Conservation (phyloP, 2,888 invertebrate genomes). For the Camponotus fellah region DNA sequence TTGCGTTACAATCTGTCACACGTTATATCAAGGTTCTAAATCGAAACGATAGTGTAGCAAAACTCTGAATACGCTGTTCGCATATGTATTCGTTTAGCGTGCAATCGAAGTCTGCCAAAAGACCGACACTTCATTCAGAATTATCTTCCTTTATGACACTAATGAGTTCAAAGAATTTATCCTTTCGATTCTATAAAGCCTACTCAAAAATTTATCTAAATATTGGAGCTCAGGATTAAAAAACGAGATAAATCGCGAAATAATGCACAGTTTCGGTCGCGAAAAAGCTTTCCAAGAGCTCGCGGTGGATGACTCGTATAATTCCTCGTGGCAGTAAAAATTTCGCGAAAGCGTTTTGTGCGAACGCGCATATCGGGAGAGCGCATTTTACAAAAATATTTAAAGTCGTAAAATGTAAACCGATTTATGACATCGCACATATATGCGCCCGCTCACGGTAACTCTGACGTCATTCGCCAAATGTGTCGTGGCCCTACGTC, state of each 20-base stretch:
- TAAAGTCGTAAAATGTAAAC: conserved; percentile 17
- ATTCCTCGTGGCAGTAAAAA: not conserved
- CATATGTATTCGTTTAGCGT: conserved; percentile 42
- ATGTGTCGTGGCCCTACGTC: conserved; percentile 64
- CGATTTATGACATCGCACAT: conserved; percentile 34
- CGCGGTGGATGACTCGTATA: not conserved
- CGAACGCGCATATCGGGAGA: not conserved
- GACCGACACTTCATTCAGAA: conserved; percentile 66
- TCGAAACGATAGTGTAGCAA: conserved; percentile 7
- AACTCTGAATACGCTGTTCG: conserved; percentile 23
- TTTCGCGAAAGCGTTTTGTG: not conserved
- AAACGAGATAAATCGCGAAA: not conserved
- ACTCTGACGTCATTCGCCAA: conserved; percentile 70
- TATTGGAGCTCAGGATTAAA: not conserved
- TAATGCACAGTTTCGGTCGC: not conserved
- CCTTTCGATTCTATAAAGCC: not conserved
- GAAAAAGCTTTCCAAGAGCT: not conserved
- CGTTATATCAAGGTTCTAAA: conserved; percentile 41
- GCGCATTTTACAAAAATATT: conserved; percentile 36
- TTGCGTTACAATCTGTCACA: conserved; percentile 22
- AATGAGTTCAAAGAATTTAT: conserved; percentile 21
- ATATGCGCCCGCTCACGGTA: not conserved
- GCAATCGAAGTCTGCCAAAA: conserved; percentile 65
- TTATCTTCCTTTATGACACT: conserved; percentile 32
- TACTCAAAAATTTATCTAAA: not conserved